These are phyloP conservation scores for Leucoma salicis DNA, from an alignment of 2,888 invertebrate species.

Conservation along the genomic window DNA sequence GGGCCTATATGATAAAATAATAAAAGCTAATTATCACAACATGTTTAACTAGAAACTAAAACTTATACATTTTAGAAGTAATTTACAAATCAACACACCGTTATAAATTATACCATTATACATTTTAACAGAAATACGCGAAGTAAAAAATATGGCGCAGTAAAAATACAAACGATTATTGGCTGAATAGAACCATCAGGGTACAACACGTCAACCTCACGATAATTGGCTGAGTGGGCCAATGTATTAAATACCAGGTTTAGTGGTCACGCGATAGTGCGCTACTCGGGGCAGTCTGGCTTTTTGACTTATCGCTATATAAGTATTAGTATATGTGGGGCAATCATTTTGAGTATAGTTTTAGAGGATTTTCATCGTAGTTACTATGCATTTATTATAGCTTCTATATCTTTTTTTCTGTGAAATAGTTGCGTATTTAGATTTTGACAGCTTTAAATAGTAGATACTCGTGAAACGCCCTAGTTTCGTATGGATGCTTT, in stretches of 20 bases:
- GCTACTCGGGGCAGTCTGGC: slow-evolving; percentile 10
- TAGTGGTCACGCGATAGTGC: slow-evolving; percentile 60
- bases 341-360: background rate
- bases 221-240: slow-evolving; percentile 70
- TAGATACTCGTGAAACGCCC: too few species aligned
- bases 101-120: background rate
- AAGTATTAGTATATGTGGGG: background rate
- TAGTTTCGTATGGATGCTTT: too few species aligned
- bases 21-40: too few species aligned
- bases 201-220: slow-evolving; percentile 47
- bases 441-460: too few species aligned
- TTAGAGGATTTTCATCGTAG: background rate
- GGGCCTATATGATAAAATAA: too few species aligned
- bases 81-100: background rate
- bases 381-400: background rate
- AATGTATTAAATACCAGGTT: slow-evolving; percentile 54
- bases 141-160: slow-evolving; percentile 1
- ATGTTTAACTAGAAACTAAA: too few species aligned
- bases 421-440: too few species aligned
- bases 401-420: background rate
- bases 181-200: slow-evolving; percentile 67
- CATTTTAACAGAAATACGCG: background rate
- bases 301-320: slow-evolving; percentile 21
- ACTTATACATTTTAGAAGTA: too few species aligned
- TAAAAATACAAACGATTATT: slow-evolving; percentile 44